Evolutionary conservation across 2,888 invertebrate genomes (phyloP).

Genomic region (Orchestes rusci): DNA sequence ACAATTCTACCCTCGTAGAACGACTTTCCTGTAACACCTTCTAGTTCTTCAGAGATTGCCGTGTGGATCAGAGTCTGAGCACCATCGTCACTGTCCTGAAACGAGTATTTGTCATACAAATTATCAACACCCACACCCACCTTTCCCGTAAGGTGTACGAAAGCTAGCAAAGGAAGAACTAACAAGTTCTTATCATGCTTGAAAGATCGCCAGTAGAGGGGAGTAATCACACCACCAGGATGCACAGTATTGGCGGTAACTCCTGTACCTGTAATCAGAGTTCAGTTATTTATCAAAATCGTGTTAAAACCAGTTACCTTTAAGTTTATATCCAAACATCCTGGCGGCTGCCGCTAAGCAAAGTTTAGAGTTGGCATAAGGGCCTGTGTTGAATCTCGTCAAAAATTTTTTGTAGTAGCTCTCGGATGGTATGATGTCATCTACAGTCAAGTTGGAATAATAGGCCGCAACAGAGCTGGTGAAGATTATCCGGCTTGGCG

Average conservation of each 20-base stretch:
- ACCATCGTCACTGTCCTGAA: constrained; percentile 6
- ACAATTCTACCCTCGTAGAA: constrained; percentile 7
- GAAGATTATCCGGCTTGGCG: constrained; percentile 16
- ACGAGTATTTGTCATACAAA: no score
- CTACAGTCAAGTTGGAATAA: constrained; percentile 3
- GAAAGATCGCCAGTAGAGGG: not conserved
- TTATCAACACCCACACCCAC: no score
- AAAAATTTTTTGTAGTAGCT: constrained; percentile 2
- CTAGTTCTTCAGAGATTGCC: constrained; percentile 4
- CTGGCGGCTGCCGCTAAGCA: constrained; percentile 11
- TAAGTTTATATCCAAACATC: constrained; percentile 15
- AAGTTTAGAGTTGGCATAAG: constrained; percentile 13
- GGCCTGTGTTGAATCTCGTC: not conserved
- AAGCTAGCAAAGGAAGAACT: not conserved
- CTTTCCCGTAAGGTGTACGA: not conserved
- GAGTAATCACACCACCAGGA: constrained; percentile 3
- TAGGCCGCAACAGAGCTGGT: constrained; percentile 16
- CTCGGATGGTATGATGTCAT: not conserved
- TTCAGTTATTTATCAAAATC: not conserved
- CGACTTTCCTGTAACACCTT: constrained; percentile 7
- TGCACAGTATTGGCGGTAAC: constrained; percentile 1
- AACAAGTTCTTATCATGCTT: not conserved
- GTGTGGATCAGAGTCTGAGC: constrained; percentile 9
- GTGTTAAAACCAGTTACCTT: no score
- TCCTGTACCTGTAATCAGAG: constrained; percentile 7